Evolutionary conservation across 2,113 vertebrate species (phyloP), one percentile per base, ranked within the genome.

Genomic region (Helogale parvula): DNA sequence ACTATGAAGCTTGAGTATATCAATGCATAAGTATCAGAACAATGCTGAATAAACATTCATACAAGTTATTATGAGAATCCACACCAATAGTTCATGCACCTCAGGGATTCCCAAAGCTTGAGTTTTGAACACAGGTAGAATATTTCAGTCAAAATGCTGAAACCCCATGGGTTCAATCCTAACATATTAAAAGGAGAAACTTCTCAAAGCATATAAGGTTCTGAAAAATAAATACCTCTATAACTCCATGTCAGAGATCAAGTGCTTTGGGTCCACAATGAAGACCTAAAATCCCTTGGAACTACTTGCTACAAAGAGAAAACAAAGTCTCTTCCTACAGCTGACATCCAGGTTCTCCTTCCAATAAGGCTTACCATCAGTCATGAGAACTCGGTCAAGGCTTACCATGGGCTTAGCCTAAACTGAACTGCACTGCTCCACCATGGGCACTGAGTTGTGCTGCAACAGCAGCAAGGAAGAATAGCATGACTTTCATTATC

Each of bases 211-310:
- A 83, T 50, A 25, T 63, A 83, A 89, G 93, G 7, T 50, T 86
- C 9, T 86, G 29, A 92, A 93, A 93, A 96, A 65, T 82, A 93
- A 83, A 71, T 63, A 81, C 50, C 84, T 33, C 19, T 27, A 80
- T 86, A 86, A 33, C 1, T 60, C 83, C 11, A 77, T 83, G 33
- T 71, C 60, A 72, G 35, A 68, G 52, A 82, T 50, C 14, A 91
- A 84, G 21, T 57, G 6, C 17, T 80, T 84, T 77, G 54, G 41
- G 21, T 94, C 25, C 4, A 84, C 84, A 45, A 87, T 23, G 31
- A 97, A 93, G 72, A 87, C 79, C 87, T 86, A 79, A 94, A 85
- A 95, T 69, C 33, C 29, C 19, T 87, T 83, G 35, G 47, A 96
- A 87, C 9, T 11, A 60, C 41, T 74, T 72, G 19, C 41, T 93